A percentile compares a stretch with the other conserved stretches of the same genome.
phyloP scores from a whole-genome alignment of 2,113 vertebrate genomes.

The Oryzias woworae region DNA sequence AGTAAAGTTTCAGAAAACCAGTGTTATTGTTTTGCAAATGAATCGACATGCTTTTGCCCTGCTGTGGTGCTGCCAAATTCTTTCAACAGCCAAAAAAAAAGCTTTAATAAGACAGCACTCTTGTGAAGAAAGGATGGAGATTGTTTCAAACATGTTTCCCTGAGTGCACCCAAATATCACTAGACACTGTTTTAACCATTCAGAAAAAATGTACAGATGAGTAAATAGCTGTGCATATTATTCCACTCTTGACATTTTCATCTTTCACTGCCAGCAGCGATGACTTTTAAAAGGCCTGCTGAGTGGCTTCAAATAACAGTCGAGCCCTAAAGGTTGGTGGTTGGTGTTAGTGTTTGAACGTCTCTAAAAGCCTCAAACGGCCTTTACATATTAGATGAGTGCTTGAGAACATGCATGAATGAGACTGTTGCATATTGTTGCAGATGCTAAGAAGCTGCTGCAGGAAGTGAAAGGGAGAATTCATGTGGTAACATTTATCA shows the following conservation, averaged over 20 bases:
- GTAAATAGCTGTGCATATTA: slow-evolving; percentile 10
- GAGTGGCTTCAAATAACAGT: slow-evolving; percentile 41
- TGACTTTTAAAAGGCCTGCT: slow-evolving; percentile 29
- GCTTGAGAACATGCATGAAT: slow-evolving; percentile 20
- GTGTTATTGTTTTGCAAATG: slow-evolving; percentile 31
- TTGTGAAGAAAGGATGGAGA: neutral
- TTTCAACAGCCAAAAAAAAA: slow-evolving; percentile 22
- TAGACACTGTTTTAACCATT: slow-evolving; percentile 21
- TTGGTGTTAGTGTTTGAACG: slow-evolving; percentile 19
- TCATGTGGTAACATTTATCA: slow-evolving; percentile 14
- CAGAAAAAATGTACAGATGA: slow-evolving; percentile 3
- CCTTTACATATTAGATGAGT: slow-evolving; percentile 16
- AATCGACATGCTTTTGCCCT: slow-evolving; percentile 20
- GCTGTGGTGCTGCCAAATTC: slow-evolving; percentile 11
- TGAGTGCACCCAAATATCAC: slow-evolving; percentile 4
- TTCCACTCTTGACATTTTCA: slow-evolving; percentile 21
- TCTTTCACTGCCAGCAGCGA: slow-evolving; percentile 8
- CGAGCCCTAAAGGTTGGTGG: slow-evolving; percentile 28
- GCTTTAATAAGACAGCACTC: slow-evolving; percentile 9
- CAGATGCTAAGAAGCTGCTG: slow-evolving; percentile 27
- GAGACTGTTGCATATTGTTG: slow-evolving; percentile 25
- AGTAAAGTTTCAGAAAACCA: slow-evolving; percentile 22
- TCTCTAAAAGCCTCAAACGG: slow-evolving; percentile 24
- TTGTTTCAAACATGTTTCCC: neutral
- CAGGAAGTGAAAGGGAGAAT: slow-evolving; percentile 19